Base-by-base conservation (phyloP, 2,888 invertebrate species). In the Macaria notata region DNA sequence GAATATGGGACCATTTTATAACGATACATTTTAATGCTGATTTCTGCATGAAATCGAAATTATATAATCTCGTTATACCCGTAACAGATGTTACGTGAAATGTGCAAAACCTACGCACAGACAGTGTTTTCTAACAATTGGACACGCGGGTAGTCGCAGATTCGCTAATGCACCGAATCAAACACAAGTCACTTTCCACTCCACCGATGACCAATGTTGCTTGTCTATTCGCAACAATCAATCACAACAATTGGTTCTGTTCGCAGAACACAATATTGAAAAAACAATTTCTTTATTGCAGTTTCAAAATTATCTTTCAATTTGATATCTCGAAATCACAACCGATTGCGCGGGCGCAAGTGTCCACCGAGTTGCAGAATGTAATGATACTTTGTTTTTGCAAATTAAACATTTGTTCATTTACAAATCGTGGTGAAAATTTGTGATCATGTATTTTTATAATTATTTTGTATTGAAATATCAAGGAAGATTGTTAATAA, bases 201-300 rank as follows among this genome's bases (percentile, higher is more conserved):
- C 57, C 50, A 46, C 31, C 49, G 61, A 58, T 56, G 46, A 50
- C 43, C 56, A 48, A 54, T 56, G 61, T 61, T 62, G 56, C 56
- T 59, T 66, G 54, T 61, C 57, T 39, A 47, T 63, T 59, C 49
- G 46, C 60, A 59, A 64, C 59, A 62, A 64, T 64, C 57, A 49
- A 64, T 66, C 51, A 56, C 58, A 52, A 61, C 57, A 62, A 59
- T 58, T 58, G 42, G 58, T 58, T 58, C 36, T 49, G 31, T 58
- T 36, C 52, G 48, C 51, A 41, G 46, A 56, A 45, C 41, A 60
- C 51, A 62, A 66, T 55, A 59, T 48, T 39, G 56, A 46, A 60
- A 61, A 60, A 54, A 56, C 44, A 52, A 57, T 49, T 51, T 53
- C 19, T 58, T 50, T 59, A 54, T 54, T 49, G 51, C 43, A 45